A percentile compares a stretch with the other conserved stretches of the same genome.
Evolutionary conservation across 1,140 invertebrate genomes (phyloP).

Genomic region (Drosophila albomicans): DNA sequence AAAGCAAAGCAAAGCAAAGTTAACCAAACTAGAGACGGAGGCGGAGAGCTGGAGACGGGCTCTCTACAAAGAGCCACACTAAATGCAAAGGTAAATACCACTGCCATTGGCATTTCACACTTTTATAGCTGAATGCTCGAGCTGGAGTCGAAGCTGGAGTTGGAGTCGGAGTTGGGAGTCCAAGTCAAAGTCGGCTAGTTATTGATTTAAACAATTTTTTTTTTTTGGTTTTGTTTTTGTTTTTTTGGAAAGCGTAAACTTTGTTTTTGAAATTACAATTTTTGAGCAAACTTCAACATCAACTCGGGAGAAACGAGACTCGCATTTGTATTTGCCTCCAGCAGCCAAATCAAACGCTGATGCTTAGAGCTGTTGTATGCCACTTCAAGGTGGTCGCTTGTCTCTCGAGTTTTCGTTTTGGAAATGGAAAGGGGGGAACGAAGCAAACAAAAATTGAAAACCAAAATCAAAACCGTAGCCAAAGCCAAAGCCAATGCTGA

Average conservation of each 20-base stretch:
- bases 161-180: slow-evolving; percentile 28
- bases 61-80: slow-evolving; percentile 53
- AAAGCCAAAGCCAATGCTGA: background rate
- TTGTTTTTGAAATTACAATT: slow-evolving; percentile 71
- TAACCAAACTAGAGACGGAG: too few species aligned
- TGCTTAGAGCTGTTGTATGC: background rate
- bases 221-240: too few species aligned
- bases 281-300: slow-evolving; percentile 42
- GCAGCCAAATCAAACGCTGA: background rate
- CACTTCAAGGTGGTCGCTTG: slow-evolving; percentile 43
- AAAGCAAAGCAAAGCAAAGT: slow-evolving; percentile 8
- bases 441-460: slow-evolving; percentile 36
- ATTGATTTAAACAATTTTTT: slow-evolving; percentile 72
- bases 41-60: background rate
- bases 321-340: slow-evolving; percentile 43
- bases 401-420: background rate
- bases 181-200: slow-evolving; percentile 32
- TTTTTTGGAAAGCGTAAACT: slow-evolving; percentile 76
- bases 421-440: too few species aligned
- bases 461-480: slow-evolving; percentile 44
- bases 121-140: slow-evolving; percentile 72
- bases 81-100: slow-evolving; percentile 74
- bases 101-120: slow-evolving; percentile 79
- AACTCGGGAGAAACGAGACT: slow-evolving; percentile 7
- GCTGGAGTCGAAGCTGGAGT: slow-evolving; percentile 31